Evolutionary conservation across 2,113 vertebrate species (phyloP), one percentile per base, ranked within the genome.

Genomic region (Oncorhynchus gorbuscha): DNA sequence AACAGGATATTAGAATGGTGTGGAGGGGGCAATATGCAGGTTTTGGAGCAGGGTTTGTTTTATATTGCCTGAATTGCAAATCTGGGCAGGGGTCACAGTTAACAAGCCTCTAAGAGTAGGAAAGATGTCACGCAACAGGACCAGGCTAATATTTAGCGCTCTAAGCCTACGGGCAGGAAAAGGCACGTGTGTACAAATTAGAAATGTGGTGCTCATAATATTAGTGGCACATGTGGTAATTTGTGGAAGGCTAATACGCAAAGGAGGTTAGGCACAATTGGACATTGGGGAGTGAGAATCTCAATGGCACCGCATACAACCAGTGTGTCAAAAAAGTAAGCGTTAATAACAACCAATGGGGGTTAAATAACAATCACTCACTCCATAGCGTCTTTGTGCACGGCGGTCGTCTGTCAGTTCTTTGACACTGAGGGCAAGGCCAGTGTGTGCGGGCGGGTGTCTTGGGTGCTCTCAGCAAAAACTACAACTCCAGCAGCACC

Each of bases 351-450:
- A 45, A 45, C 8, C 39, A 58, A 72, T 78, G 16, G 66, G 70
- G 12, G 28, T 81, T 79, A 67, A 80, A 85, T 83, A 85, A 82
- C 87, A 88, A 89, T 86, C 84, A 94, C 93, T 94, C 92, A 94
- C 93, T 94, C 93, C 93, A 94, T 94, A 81, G 84, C 81, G 89
- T 89, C 84, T 88, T 91, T 90, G 87, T 87, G 87, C 79, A 74
- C 89, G 87, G 86, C 39, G 81, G 91, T 84, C 86, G 91, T 93
- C 92, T 87, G 89, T 85, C 82, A 85, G 89, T 80, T 45, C 92
- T 35, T 73, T 87, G 86, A 90, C 86, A 81, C 90, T 87, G 91
- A 76, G 81, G 83, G 64, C 30, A 65, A 76, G 76, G 30, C 70
- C 71, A 77, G 73, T 77, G 79, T 55, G 65, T 78, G 78, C 62